A percentile compares a stretch with the other conserved stretches of the same genome.
Evolutionary conservation across 2,797 vertebrate species (phyloP).

Genomic region (Urophycis tenuis): DNA sequence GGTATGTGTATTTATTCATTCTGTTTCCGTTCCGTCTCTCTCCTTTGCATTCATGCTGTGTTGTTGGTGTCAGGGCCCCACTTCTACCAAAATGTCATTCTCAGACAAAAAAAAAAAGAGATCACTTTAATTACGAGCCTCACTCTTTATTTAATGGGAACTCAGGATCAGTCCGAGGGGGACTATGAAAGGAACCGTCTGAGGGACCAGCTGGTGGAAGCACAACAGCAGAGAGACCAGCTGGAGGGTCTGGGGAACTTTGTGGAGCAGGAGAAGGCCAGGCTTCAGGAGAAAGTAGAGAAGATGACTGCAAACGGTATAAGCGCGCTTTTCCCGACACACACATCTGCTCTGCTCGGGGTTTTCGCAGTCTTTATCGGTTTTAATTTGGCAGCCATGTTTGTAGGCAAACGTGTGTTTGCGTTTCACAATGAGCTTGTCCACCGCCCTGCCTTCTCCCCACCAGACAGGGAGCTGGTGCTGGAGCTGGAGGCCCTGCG

Average conservation of each 20-base stretch:
- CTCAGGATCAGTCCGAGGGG: conserved; percentile 75
- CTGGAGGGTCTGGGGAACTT: conserved; percentile 83
- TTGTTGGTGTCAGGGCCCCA: too few relatives aligned
- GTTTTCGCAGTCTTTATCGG: background rate
- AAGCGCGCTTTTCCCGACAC: conserved; percentile 27
- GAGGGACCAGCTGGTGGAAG: conserved; percentile 72
- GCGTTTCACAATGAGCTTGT: conserved; percentile 10
- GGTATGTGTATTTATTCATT: conserved; percentile 61
- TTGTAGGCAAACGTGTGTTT: background rate
- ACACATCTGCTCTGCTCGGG: background rate
- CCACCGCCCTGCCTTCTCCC: background rate
- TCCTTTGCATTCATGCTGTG: background rate
- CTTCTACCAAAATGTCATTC: background rate
- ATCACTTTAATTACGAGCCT: background rate
- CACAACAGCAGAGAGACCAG: conserved; percentile 73
- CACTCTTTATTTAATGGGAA: conserved; percentile 20
- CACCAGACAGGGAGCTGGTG: conserved; percentile 83
- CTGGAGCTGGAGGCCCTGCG: conserved; percentile 88
- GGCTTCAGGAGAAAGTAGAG: conserved; percentile 80
- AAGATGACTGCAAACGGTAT: conserved; percentile 80
- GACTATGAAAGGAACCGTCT: conserved; percentile 78
- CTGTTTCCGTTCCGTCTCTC: background rate
- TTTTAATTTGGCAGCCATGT: background rate
- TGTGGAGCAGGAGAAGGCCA: conserved; percentile 81
- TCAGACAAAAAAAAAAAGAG: too few relatives aligned